These are phyloP conservation scores for Isoperla grammatica DNA, from an alignment of 2,888 invertebrate species.

Conservation along the genomic window DNA sequence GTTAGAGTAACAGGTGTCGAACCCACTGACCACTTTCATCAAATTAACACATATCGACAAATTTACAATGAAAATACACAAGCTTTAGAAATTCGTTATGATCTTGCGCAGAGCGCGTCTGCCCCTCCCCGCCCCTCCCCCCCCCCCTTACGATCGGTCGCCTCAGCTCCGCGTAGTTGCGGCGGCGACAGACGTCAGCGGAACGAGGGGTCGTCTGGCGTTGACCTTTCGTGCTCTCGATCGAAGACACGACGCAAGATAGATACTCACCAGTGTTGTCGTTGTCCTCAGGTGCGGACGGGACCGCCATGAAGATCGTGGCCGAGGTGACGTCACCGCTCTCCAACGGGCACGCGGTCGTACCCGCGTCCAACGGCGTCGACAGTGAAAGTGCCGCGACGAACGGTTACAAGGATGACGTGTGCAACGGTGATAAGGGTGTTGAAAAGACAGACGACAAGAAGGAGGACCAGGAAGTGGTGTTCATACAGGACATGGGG, in stretches of 20 bases:
- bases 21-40: too few species aligned
- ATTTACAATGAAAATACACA: too few species aligned
- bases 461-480: slow-evolving; percentile 64
- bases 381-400: slow-evolving; percentile 6
- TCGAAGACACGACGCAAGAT: background rate
- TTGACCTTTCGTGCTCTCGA: slow-evolving; percentile 8
- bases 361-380: slow-evolving; percentile 3
- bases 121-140: background rate
- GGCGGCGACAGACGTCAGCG: too few species aligned
- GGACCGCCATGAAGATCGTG: slow-evolving; percentile 22
- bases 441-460: slow-evolving; percentile 47
- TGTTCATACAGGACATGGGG: slow-evolving; percentile 85
- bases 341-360: slow-evolving; percentile 13
- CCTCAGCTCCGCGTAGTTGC: too few species aligned
- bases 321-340: slow-evolving; percentile 3
- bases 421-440: slow-evolving; percentile 46
- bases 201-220: slow-evolving; percentile 7
- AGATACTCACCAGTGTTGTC: background rate
- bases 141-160: too few species aligned
- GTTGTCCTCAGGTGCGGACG: background rate
- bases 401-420: slow-evolving; percentile 35
- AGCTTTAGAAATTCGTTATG: too few species aligned
- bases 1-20: too few species aligned
- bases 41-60: too few species aligned
- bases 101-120: too few species aligned